phyloP scores from a whole-genome alignment of 2,888 invertebrate species.

The Drosophila longiperda region DNA sequence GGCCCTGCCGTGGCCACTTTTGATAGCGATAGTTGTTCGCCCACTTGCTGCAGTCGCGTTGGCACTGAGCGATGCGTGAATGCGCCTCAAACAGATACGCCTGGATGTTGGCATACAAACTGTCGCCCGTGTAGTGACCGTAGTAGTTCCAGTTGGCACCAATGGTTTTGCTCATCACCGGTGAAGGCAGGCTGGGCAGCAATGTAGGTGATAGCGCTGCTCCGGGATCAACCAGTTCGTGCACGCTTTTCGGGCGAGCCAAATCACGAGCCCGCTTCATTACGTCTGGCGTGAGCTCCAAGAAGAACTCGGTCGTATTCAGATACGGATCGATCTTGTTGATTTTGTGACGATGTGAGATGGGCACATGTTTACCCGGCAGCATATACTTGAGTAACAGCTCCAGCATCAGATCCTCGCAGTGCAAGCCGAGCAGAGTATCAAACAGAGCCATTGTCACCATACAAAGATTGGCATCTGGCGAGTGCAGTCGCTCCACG shows the following conservation, averaged over 20 bases:
- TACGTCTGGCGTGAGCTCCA: slow-evolving; percentile 89
- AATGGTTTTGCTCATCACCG: slow-evolving; percentile 84
- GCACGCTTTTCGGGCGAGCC: slow-evolving; percentile 80
- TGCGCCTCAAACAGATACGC: slow-evolving; percentile 95
- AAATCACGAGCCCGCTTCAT: slow-evolving; percentile 83
- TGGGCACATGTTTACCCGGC: slow-evolving; percentile 90
- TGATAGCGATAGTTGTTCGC: slow-evolving; percentile 90
- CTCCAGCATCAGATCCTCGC: slow-evolving; percentile 98
- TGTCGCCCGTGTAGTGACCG: slow-evolving; percentile 87
- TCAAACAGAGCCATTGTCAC: slow-evolving; percentile 96
- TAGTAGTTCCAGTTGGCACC: slow-evolving; percentile 87
- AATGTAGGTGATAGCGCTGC: slow-evolving; percentile 39
- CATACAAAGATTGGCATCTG: slow-evolving; percentile 92
- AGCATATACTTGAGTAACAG: slow-evolving; percentile 93
- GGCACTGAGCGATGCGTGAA: slow-evolving; percentile 90
- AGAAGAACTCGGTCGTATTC: slow-evolving; percentile 90
- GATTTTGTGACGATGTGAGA: slow-evolving; percentile 90
- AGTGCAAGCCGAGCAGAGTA: slow-evolving; percentile 95
- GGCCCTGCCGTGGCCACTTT: slow-evolving; percentile 79
- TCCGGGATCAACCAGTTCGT: slow-evolving; percentile 50
- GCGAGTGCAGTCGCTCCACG: slow-evolving; percentile 90
- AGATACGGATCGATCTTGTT: slow-evolving; percentile 90
- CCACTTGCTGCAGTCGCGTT: slow-evolving; percentile 92
- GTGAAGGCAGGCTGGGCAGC: slow-evolving; percentile 74
- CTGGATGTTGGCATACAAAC: slow-evolving; percentile 92